A percentile compares a stretch with the other conserved stretches of the same genome.
Conservation (phyloP, 2,888 invertebrate genomes). For the Drosophila paramelanica region DNA sequence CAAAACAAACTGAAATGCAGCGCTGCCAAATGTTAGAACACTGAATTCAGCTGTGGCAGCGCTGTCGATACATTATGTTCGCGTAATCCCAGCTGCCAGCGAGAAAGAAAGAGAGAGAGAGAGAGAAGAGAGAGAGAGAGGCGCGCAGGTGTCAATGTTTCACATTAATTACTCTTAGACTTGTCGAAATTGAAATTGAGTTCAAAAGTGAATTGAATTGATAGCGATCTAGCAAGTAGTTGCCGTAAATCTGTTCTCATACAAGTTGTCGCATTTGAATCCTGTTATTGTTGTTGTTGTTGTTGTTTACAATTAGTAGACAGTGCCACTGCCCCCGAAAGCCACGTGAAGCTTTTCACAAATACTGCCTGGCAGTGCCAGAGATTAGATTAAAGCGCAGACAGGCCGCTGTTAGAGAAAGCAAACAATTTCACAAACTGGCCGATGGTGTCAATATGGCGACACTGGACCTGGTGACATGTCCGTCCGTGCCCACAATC, state of each 20-base stretch:
- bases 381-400: slow-evolving; percentile 53
- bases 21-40: slow-evolving; percentile 12
- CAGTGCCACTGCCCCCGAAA: slow-evolving; percentile 25
- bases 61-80: slow-evolving; percentile 61
- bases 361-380: slow-evolving; percentile 36
- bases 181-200: slow-evolving; percentile 27
- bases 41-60: slow-evolving; percentile 1
- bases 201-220: slow-evolving; percentile 31
- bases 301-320: slow-evolving; percentile 1
- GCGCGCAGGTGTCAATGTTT: slow-evolving; percentile 37
- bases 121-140: too few relatives aligned
- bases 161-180: slow-evolving; percentile 48
- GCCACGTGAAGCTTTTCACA: slow-evolving; percentile 70
- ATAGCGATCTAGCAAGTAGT: slow-evolving; percentile 35
- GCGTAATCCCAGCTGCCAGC: slow-evolving; percentile 51
- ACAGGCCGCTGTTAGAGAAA: slow-evolving; percentile 16
- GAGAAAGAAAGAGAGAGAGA: not conserved
- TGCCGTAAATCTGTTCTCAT: slow-evolving; percentile 28
- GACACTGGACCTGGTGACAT: slow-evolving; percentile 51
- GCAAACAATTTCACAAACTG: slow-evolving; percentile 24
- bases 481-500: slow-evolving; percentile 43
- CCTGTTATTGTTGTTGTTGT: slow-evolving; percentile 16
- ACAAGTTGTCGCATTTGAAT: slow-evolving; percentile 45
- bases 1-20: slow-evolving; percentile 22
- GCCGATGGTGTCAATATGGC: slow-evolving; percentile 52